Base-by-base conservation (phyloP, 1,140 invertebrate species). In the Saccostrea echinata region DNA sequence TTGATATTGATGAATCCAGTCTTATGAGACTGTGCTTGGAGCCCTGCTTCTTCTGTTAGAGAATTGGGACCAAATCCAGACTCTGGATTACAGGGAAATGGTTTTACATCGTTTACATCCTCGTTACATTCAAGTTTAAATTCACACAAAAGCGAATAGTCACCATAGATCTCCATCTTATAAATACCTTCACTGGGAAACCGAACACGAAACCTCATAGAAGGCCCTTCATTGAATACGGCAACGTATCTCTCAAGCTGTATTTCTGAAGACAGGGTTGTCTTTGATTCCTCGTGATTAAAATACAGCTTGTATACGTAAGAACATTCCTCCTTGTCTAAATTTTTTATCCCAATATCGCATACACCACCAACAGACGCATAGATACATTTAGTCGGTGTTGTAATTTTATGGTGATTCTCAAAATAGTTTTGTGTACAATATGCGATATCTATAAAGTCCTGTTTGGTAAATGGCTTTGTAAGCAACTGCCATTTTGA, bases 401-500 rank as follows among this genome's bases (percentile, higher is more conserved):
- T 91, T n/a, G 86, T 86, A 53, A 90, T 80, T 52, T 87, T 68
- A 1, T 89, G 52, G n/a, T 86, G 55, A 61, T 87, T n/a, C 0
- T 83, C 16, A 35, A 91, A 91, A 84, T 80, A 91, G 3, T 13
- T 8, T 82, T 80, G 84, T 64, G 61, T 64, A 55, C 86, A 84
- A 43, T 68, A 81, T 2, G 90, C 87, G 33, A 89, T 82, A 16
- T 87, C 85, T 24, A 71, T 33, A 64, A 88, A 91, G 16, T 90
- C 89, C 27, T 91, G 61, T 24, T 91, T 86, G 13, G 90, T 83
- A 90, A 91, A 90, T 9, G 90, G 91, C 18, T 33, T 61, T 13
- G 55, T 81, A 13, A 92, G 51, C 53, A 93, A 91, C 82, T 93
- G 93, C 93, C 93, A 93, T 24, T 80, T 71, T 53, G 88, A 86